Conservation (phyloP, 2,797 vertebrate species). For the Pyrocephalus nanus region DNA sequence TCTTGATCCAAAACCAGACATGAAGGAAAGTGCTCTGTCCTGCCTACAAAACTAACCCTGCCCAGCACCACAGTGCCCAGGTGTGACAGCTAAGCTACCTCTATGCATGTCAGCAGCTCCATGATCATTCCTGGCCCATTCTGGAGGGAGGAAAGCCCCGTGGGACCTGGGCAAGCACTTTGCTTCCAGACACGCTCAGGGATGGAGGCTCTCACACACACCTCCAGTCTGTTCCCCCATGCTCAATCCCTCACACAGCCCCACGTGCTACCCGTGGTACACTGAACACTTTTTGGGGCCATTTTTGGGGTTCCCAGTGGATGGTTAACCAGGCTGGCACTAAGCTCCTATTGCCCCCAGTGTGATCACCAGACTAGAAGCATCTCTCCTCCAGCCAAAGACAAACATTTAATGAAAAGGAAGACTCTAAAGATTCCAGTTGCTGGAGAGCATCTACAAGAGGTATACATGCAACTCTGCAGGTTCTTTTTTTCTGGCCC, state of each 20-base stretch:
- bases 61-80: background rate
- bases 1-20: background rate
- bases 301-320: too few species aligned
- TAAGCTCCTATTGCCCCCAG: background rate
- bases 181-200: accelerated
- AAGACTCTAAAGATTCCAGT: background rate
- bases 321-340: background rate
- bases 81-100: background rate
- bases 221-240: accelerated
- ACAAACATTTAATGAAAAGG: background rate
- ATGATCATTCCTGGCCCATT: accelerated
- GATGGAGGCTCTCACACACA: accelerated
- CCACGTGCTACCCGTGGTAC: accelerated
- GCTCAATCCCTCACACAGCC: background rate
- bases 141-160: accelerated
- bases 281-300: background rate
- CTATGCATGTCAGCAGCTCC: background rate
- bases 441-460: background rate
- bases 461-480: background rate
- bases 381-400: background rate
- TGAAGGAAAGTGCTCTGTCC: background rate
- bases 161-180: accelerated
- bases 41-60: background rate
- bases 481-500: background rate
- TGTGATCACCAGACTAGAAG: background rate